Conservation (phyloP, 2,113 vertebrate genomes). For the Calonectris borealis region DNA sequence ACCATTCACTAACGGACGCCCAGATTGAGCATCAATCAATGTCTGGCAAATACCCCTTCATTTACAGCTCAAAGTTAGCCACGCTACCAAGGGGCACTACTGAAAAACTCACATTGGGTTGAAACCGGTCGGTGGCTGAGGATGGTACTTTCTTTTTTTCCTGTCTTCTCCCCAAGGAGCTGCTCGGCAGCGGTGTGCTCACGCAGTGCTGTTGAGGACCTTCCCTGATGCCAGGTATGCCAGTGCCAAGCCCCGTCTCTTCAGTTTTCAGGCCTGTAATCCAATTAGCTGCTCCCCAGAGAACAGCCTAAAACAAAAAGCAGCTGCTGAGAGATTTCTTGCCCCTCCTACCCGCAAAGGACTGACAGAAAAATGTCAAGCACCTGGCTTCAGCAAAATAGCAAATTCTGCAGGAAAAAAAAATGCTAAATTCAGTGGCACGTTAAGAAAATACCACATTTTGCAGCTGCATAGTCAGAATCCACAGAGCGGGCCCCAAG, state of each 20-base stretch:
- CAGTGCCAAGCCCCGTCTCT: not conserved
- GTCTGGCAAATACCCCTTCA: not conserved
- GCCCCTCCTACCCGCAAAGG: not conserved
- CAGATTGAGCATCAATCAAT: accelerated
- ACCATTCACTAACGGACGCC: not conserved
- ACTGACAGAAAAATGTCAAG: not conserved
- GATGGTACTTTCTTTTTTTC: accelerated
- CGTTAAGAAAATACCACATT: not conserved
- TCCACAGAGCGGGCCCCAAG: not conserved
- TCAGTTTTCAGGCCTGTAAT: not conserved
- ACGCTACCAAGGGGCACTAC: not conserved
- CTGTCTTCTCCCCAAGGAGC: not conserved
- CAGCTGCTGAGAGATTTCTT: not conserved
- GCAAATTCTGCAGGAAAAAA: not conserved
- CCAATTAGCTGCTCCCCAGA: not conserved
- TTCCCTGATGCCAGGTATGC: not conserved
- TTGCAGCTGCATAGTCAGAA: not conserved
- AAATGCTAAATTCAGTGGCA: not conserved
- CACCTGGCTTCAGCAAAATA: not conserved
- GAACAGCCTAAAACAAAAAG: not conserved
- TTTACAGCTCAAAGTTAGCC: not conserved
- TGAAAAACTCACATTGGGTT: not conserved
- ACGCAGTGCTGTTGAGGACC: not conserved
- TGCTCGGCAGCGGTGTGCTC: not conserved
- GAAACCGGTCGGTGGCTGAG: not conserved